phyloP scores from a whole-genome alignment of 1,140 invertebrate genomes.

The Drosophila ohnishii region DNA sequence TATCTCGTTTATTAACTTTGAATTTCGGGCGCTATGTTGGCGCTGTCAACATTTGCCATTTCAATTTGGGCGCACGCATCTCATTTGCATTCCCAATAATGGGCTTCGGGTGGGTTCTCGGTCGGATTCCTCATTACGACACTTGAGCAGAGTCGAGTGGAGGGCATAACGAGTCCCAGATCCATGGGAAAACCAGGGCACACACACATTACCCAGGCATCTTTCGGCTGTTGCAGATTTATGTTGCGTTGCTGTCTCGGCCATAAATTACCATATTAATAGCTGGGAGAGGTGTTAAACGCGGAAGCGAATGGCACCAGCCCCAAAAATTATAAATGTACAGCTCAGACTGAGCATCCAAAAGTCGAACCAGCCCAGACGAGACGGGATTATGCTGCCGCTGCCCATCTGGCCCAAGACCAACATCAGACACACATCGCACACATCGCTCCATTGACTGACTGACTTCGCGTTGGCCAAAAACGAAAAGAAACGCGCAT shows the following conservation, averaged over 20 bases:
- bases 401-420: neutral
- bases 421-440: neutral
- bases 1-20: conserved; percentile 67
- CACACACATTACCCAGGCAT: conserved; percentile 32
- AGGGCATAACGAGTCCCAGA: neutral
- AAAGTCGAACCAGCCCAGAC: conserved; percentile 10
- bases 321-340: conserved; percentile 15
- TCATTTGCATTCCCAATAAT: conserved; percentile 62
- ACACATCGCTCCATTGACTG: conserved; percentile 17
- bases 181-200: conserved; percentile 1
- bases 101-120: neutral
- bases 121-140: conserved; percentile 49
- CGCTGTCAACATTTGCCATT: conserved; percentile 62
- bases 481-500: conserved; percentile 30
- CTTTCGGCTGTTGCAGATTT: conserved; percentile 39
- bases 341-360: neutral
- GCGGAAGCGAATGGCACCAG: conserved; percentile 36
- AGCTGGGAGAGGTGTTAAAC: conserved; percentile 34
- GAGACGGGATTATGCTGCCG: conserved; percentile 8
- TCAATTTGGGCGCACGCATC: conserved; percentile 63
- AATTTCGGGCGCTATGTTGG: conserved; percentile 48
- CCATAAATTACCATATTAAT: conserved; percentile 61
- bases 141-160: conserved; percentile 16
- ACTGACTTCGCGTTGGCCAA: conserved; percentile 28
- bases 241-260: conserved; percentile 42